Base-by-base conservation (phyloP, 2,797 vertebrate species). In the Sandelia bainsii region DNA sequence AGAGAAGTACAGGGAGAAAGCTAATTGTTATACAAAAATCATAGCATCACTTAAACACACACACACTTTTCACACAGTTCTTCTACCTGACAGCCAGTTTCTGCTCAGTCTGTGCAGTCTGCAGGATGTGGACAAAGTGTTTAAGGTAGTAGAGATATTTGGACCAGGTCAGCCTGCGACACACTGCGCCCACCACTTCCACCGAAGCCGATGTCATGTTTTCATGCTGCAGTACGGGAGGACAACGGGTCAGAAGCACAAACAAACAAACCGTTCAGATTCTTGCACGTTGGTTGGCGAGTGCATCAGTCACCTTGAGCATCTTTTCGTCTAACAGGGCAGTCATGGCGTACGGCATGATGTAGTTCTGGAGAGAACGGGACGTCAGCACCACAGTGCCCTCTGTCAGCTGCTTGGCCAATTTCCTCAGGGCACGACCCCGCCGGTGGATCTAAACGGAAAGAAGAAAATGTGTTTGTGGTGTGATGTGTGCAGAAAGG, bases 291-390 rank as follows among this genome's bases (percentile, higher is more conserved):
- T 8, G 16, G 67, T 44, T 9, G 20, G 8, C 7, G 9, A 40
- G 19, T 11, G 9, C 14, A 37, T 19, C 4, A 23, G 68, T 61
- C 90, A 99, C 98, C 96, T 97, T 98, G 25, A 96, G 92, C 95
- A 98, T 96, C 85, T 96, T 99, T 62, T 98, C 96, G 70, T 95
- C 95, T 52, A 96, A 94, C 84, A 99, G 78, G 8, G 95, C 93
- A 0, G 94, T 95, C 85, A 95, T 95, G 80, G 98, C 97, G 45
- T 97, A 99, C 10, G 98, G 98, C 96, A 99, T 97, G 84, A 99
- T 94, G 85, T 96, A 99, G 79, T 96, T 97, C 92, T 99, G 96
- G n/a, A 99, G 94, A 3, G 97, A 96, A 13, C 94, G 97, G 0
- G 96, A 94, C 1, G 96, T 96, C 64, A 99, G 89, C 52, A 89